Evolutionary conservation across 2,797 vertebrate genomes (phyloP), one percentile per base, ranked within the genome.

Genomic region (Xenops minutus): DNA sequence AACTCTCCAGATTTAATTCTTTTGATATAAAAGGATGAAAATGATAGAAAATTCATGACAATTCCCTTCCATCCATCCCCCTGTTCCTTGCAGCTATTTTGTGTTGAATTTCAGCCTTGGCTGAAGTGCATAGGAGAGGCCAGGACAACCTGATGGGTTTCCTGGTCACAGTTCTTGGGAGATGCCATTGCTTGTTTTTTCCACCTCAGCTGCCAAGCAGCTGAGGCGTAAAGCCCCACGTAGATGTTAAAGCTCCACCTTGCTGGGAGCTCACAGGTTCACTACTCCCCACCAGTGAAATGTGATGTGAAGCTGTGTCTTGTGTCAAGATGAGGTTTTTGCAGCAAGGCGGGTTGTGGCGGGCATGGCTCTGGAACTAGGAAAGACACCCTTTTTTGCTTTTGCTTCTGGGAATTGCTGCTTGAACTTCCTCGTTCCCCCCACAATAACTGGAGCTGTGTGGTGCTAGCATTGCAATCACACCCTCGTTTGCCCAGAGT

Each of bases 331-430:
- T 29, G 29, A 63, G 36, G 12, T 14, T 68, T 82, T 62, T 54
- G 34, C 2, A 5, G 32, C 17, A 43, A 58, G 8, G 15, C n/a
- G 29, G 26, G 37, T 54, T 37, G 43, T 48, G 15, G 39, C 75
- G 73, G 58, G 37, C 68, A 66, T 0, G 0, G 20, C 43, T 68
- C 5, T 0, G 3, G 36, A 19, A 9, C 18, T 8, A 19, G 27
- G n/a, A 48, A 68, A 91, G 14, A 34, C 2, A 1, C 2, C 1
- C 1, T 1, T 68, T 93, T 88, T 58, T 0, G 0, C 48, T 71
- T 77, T 56, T 83, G 34, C 26, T 67, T 46, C 66, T 78, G 73
- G 58, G 66, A 93, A 95, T 84, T 23, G 48, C 49, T 64, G 41
- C 24, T 14, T 46, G 23, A 84, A 68, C n/a, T 78, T 91, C 58